phyloP scores from a whole-genome alignment of 2,888 invertebrate genomes.

The Geophilus truncorum region DNA sequence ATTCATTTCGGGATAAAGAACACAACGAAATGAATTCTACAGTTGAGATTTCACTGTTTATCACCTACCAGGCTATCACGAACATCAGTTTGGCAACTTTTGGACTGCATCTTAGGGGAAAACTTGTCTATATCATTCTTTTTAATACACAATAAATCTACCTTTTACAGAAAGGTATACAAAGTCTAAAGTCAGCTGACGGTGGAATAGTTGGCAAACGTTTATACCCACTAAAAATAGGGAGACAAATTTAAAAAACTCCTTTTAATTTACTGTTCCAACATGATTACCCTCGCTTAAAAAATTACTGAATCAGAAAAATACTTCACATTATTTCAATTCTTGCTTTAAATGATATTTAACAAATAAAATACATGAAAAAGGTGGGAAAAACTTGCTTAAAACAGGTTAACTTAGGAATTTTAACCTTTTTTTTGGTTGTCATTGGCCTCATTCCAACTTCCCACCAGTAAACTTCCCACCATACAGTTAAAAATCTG shows the following conservation, averaged over 20 bases:
- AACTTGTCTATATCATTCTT: not conserved
- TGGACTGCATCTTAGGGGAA: not conserved
- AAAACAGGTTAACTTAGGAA: not conserved
- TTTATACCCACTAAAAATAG: not conserved
- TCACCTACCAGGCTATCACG: not conserved
- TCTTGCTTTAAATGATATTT: no score
- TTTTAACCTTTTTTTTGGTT: not conserved
- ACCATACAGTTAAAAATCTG: no score
- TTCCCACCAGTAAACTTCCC: not conserved
- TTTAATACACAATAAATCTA: not conserved
- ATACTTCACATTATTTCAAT: not conserved
- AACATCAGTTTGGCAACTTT: slow-evolving; percentile 3
- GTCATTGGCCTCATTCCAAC: slow-evolving; percentile 10
- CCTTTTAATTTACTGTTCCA: no score
- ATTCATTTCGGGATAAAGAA: not conserved
- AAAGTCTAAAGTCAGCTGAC: not conserved
- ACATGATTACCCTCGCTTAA: no score
- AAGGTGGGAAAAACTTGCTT: not conserved
- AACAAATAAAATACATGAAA: not conserved
- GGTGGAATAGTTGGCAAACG: not conserved
- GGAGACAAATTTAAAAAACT: not conserved
- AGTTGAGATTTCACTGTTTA: not conserved
- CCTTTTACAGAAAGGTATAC: not conserved
- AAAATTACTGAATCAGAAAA: not conserved
- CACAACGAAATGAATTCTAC: not conserved